A percentile compares a stretch with the other conserved stretches of the same genome.
Conservation (phyloP, 2,888 invertebrate species). For the Thera obeliscata region DNA sequence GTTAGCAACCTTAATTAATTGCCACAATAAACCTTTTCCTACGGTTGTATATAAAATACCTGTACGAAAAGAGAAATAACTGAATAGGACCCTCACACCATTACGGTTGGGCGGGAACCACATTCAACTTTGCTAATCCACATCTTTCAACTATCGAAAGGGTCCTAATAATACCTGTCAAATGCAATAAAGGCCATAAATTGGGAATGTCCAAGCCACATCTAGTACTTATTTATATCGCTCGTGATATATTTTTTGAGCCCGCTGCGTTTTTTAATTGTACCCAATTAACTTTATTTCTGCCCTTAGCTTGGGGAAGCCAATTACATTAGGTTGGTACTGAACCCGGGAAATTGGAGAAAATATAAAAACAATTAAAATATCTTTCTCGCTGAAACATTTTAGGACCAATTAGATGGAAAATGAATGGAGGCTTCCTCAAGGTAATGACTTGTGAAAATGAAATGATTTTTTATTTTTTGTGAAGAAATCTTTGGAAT, state of each 20-base stretch:
- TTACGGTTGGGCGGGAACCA: conserved; percentile 8
- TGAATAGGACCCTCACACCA: conserved; percentile 2
- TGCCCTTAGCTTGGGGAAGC: conserved; percentile 57
- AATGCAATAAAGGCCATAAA: conserved; percentile 40
- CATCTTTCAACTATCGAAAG: conserved; percentile 37
- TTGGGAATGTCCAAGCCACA: conserved; percentile 40
- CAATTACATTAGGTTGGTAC: conserved; percentile 64
- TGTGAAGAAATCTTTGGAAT: neutral
- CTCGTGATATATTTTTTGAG: conserved; percentile 58
- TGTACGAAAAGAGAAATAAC: conserved; percentile 6
- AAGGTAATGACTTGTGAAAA: conserved; percentile 30
- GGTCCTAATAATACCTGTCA: conserved; percentile 43
- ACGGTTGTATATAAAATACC: neutral
- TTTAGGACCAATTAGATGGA: conserved; percentile 37
- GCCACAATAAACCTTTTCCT: conserved; percentile 6
- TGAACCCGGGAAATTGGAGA: conserved; percentile 49
- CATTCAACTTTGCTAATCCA: conserved; percentile 24
- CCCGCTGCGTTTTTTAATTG: conserved; percentile 69
- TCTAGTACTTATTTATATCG: conserved; percentile 50
- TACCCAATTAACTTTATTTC: conserved; percentile 71
- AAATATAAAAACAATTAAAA: conserved; percentile 55
- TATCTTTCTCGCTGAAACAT: conserved; percentile 40
- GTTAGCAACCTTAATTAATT: neutral
- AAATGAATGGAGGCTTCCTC: conserved; percentile 37
- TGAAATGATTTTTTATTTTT: conserved; percentile 12